Percentiles rank a stretch among this genome's conserved stretches.
phyloP scores from a whole-genome alignment of 2,888 invertebrate species.

The Heteromurus nitidus region DNA sequence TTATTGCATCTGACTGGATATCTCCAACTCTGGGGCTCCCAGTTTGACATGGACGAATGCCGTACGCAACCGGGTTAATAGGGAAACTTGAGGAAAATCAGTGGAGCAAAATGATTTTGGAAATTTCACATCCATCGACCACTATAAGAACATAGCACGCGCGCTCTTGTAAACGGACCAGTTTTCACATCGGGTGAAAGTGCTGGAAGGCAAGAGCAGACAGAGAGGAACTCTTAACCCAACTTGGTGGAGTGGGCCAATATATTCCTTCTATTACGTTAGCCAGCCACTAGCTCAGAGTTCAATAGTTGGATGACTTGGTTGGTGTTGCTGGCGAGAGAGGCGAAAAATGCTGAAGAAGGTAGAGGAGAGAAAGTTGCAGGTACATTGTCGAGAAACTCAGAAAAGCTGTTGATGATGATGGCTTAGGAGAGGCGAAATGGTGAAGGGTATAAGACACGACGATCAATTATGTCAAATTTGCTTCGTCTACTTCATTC shows the following conservation, averaged over 20 bases:
- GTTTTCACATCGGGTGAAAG: not conserved
- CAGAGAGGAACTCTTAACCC: too few relatives aligned
- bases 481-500: not conserved
- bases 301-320: not conserved
- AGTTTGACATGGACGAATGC: slow-evolving; percentile 53
- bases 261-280: too few relatives aligned
- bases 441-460: not conserved
- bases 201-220: not conserved
- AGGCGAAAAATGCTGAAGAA: not conserved
- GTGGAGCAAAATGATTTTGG: slow-evolving; percentile 49
- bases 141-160: too few relatives aligned
- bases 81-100: slow-evolving; percentile 56
- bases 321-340: not conserved
- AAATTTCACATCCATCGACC: slow-evolving; percentile 29
- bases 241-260: too few relatives aligned
- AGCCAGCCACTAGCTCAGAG: too few relatives aligned
- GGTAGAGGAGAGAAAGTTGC: slow-evolving; percentile 8
- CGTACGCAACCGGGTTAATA: slow-evolving; percentile 49
- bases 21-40: not conserved
- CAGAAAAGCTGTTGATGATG: not conserved
- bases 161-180: too few relatives aligned
- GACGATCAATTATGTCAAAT: slow-evolving; percentile 22
- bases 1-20: not conserved
- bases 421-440: not conserved
- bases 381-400: not conserved